Base-by-base conservation (phyloP, 2,113 vertebrate genomes). In the Aptenodytes patagonicus region DNA sequence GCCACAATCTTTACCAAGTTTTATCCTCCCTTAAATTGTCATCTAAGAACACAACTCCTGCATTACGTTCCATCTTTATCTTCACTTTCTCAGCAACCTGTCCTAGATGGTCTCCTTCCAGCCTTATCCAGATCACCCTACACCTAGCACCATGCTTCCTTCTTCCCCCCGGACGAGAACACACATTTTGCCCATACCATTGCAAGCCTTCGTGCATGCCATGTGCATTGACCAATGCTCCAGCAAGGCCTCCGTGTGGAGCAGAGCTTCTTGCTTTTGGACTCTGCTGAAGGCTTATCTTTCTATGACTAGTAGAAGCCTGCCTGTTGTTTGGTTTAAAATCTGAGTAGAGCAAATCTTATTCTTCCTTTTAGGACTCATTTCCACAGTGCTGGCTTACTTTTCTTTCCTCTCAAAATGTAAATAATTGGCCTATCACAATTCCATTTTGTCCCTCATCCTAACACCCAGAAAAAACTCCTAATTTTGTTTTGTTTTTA, bases 201-300 rank as follows among this genome's bases (percentile, higher is more conserved):
- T 49, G 64, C 21, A 70, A 83, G 40, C 5, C 34, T 75, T 36
- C 0, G 0, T 13, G 10, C 2, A 0, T 3, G 9, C 28, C 32
- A 4, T 3, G 4, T 0, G 0, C 17, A 3, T 26, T 22, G 38
- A 65, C 22, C 11, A 28, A 22, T 0, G 0, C 34, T 32, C 44
- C 71, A 80, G 47, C 22, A 57, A 36, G 17, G 25, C 19, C 17
- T 88, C 25, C 6, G 2, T 2, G 13, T 10, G 24, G 42, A 79
- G n/a, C 13, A 65, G 3, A 47, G 49, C 20, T 83, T 82, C 57
- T n/a, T 61, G 21, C n/a, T 69, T 61, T 66, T 22, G 36, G 21
- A 60, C 51, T 26, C 28, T 31, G 20, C 6, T 36, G 36, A 91
- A 87, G 57, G 36, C 13, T 64, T 80, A 44, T 62, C 34, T n/a